Base-by-base conservation (phyloP, 2,888 invertebrate genomes). In the Hydroisotoma schaefferi region DNA sequence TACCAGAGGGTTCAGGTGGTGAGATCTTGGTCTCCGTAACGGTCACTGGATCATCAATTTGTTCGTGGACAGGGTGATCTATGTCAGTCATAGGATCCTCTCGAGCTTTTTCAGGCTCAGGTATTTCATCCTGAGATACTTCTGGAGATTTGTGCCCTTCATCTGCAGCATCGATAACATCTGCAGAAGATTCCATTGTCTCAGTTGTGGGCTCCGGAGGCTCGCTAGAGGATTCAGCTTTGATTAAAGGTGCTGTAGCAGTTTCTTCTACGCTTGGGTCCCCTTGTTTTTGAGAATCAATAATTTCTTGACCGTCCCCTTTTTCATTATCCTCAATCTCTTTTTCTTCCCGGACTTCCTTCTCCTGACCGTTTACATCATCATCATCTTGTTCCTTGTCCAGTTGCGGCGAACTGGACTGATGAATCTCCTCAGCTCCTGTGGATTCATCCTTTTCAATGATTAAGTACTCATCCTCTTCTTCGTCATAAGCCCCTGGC, bases 261-360 rank as follows among this genome's bases (percentile, higher is more conserved):
- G 37, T 70, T 57, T 29, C 47, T 46, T 43, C 40, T 25, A 37
- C 44, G 25, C 12, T 10, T 40, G 46, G n/a, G 28, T 60, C 37
- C 43, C 46, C 55, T 52, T 37, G 38, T 22, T 55, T 47, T 26
- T 68, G 57, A 44, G 67, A 59, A 43, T 71, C 69, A 44, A 70
- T 67, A 53, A 77, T 77, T 10, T 77, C 76, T 6, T 77, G 76
- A 10, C 33, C 46, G 20, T 46, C 46, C 12, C 12, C 46, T 4
- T 22, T 15, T n/a, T 48, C 28, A 22, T 63, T 60, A 26, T 59
- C 64, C 47, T 47, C 48, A 47, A 60, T 57, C 29, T 62, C 65
- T 18, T 63, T 57, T 38, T 65, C 67, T 38, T 49, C 57, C 44
- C 48, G 54, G 38, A 57, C 61, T 23, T 51, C 53, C 20, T 61